These are phyloP conservation scores for Hermaeophaga mercurialis DNA, from an alignment of 2,888 invertebrate genomes.

Conservation along the genomic window DNA sequence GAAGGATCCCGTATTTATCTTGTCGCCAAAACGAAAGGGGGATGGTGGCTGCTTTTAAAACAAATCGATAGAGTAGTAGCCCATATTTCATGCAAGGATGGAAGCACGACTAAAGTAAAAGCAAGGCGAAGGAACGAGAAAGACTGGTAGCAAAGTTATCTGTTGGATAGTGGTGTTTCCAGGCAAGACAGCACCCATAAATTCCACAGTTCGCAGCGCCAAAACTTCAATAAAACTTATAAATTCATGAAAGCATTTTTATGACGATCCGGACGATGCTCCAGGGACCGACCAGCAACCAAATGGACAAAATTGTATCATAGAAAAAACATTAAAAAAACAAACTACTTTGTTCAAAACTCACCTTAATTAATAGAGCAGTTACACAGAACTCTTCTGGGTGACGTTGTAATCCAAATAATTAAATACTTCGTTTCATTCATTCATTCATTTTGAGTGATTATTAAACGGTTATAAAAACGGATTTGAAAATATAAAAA, in stretches of 20 bases:
- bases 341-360: too few species aligned
- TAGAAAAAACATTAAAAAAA: too few species aligned
- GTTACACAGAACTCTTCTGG: too few species aligned
- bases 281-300: background rate
- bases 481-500: too few species aligned
- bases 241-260: conserved; percentile 35
- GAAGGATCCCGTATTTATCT: conserved; percentile 3
- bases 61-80: conserved; percentile 24
- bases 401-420: too few species aligned
- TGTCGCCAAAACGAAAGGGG: background rate
- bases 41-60: conserved; percentile 14
- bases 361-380: too few species aligned
- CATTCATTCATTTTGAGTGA: too few species aligned
- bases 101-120: conserved; percentile 3
- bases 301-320: background rate
- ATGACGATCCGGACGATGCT: conserved; percentile 22
- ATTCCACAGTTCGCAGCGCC: conserved; percentile 24
- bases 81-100: conserved; percentile 14
- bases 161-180: conserved; percentile 19
- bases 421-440: too few species aligned
- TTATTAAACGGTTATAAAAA: too few species aligned
- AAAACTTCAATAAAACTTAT: conserved; percentile 34
- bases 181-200: conserved; percentile 23
- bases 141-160: conserved; percentile 14
- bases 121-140: conserved; percentile 7